These are phyloP conservation scores for Eolophus roseicapilla DNA, from an alignment of 2,113 vertebrate genomes.

Conservation along the genomic window DNA sequence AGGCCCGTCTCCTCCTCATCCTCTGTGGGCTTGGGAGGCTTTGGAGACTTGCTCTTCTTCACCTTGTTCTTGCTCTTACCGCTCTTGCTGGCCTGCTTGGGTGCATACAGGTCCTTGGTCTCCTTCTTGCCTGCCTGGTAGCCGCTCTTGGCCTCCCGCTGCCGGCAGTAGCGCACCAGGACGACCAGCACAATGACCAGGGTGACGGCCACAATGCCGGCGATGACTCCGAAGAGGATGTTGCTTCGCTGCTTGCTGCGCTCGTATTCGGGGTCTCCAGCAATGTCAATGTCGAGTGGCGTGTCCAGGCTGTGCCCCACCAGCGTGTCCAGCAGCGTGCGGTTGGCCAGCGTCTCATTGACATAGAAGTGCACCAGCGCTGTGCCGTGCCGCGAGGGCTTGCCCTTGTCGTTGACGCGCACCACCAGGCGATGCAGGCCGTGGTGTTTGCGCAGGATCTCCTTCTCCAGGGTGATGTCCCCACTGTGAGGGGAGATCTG, in stretches of 20 bases:
- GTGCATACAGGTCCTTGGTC: conserved; percentile 92
- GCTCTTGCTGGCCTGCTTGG: conserved; percentile 90
- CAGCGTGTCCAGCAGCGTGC: conserved; percentile 88
- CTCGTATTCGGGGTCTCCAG: conserved; percentile 91
- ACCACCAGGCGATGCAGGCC: conserved; percentile 95
- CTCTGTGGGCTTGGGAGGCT: conserved; percentile 87
- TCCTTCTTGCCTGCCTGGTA: conserved; percentile 98
- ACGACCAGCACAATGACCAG: conserved; percentile 89
- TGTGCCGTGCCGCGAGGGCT: conserved; percentile 87
- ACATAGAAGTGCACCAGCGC: conserved; percentile 94
- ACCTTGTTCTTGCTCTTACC: conserved; percentile 88
- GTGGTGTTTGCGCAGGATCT: conserved; percentile 88
- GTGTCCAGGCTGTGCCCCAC: conserved; percentile 96
- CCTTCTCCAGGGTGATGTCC: conserved; percentile 89
- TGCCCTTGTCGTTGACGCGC: conserved; percentile 89
- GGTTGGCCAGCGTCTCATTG: conserved; percentile 90
- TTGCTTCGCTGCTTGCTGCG: conserved; percentile 87
- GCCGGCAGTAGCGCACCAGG: conserved; percentile 87
- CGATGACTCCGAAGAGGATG: conserved; percentile 89
- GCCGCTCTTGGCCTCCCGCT: conserved; percentile 94
- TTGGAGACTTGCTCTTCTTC: conserved; percentile 93
- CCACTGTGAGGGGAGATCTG: conserved; percentile 87
- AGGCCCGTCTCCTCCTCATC: conserved; percentile 91
- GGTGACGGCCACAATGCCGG: conserved; percentile 88
- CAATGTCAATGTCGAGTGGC: conserved; percentile 91